Evolutionary conservation across 2,113 vertebrate genomes (phyloP).

Genomic region (Tor tambroides): DNA sequence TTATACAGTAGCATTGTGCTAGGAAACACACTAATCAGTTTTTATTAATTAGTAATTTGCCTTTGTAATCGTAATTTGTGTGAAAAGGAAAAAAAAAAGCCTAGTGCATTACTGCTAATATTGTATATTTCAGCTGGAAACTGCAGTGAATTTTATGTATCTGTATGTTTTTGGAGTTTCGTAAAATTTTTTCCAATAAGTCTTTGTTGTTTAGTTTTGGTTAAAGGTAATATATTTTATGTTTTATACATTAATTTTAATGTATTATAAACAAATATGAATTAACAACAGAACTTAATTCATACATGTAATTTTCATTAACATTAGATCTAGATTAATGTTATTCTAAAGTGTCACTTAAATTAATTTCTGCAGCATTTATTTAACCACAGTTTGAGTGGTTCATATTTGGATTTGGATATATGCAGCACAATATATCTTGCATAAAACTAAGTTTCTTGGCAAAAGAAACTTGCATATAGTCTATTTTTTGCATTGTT

Average conservation of each 20-base stretch:
- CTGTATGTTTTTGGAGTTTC: background rate
- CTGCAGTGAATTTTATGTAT: background rate
- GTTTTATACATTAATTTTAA: background rate
- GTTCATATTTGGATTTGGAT: background rate
- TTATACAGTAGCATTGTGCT: background rate
- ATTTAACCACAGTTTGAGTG: background rate
- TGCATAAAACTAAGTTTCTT: conserved; percentile 3
- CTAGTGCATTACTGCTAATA: background rate
- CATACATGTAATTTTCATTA: too few species aligned
- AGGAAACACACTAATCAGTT: background rate
- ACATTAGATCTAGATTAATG: background rate
- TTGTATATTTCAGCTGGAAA: background rate
- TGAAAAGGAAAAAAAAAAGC: too few species aligned
- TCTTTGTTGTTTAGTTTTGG: background rate
- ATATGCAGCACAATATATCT: background rate
- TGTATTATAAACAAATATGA: background rate
- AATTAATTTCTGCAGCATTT: background rate
- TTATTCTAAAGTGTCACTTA: background rate
- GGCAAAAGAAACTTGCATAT: background rate
- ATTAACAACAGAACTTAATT: too few species aligned
- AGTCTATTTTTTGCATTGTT: background rate
- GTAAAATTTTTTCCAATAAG: background rate
- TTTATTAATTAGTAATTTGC: background rate
- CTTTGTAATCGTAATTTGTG: background rate
- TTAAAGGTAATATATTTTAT: background rate